Evolutionary conservation across 2,888 invertebrate genomes (phyloP).

Genomic region (Drosophila falleni): DNA sequence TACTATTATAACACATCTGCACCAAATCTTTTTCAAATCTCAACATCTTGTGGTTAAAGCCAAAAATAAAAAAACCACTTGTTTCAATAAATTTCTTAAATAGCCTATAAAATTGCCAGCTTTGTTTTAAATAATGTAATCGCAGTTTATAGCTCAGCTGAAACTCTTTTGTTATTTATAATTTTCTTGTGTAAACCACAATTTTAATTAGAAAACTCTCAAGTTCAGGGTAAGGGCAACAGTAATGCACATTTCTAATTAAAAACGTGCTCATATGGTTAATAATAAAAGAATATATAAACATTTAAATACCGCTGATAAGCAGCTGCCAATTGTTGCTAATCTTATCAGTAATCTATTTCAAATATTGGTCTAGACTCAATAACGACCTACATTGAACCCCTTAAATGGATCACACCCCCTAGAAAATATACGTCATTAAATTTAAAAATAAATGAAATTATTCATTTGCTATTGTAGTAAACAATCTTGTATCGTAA

Average conservation of each 20-base stretch:
- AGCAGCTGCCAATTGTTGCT: slow-evolving; percentile 23
- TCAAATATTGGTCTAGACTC: slow-evolving; percentile 31
- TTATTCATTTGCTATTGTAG: slow-evolving; percentile 14
- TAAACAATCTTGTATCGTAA: slow-evolving; percentile 5
- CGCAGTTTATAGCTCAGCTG: neutral
- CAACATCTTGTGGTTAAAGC: neutral
- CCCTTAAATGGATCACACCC: neutral
- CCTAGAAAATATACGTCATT: slow-evolving; percentile 5
- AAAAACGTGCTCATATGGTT: slow-evolving; percentile 39
- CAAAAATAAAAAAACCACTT: neutral
- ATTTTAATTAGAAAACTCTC: slow-evolving; percentile 31
- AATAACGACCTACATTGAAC: neutral
- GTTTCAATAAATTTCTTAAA: neutral
- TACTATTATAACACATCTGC: neutral
- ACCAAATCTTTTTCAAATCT: neutral
- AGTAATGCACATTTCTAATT: slow-evolving; percentile 29
- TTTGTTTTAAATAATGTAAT: neutral
- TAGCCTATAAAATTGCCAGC: neutral
- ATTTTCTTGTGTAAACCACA: slow-evolving; percentile 5
- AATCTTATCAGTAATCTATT: slow-evolving; percentile 44
- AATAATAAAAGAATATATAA: slow-evolving; percentile 3
- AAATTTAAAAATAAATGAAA: slow-evolving; percentile 5
- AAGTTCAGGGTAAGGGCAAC: slow-evolving; percentile 37
- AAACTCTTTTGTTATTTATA: neutral
- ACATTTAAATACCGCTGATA: slow-evolving; percentile 32